These are phyloP conservation scores for Heliconius sara DNA, from an alignment of 2,888 invertebrate genomes.

Conservation along the genomic window DNA sequence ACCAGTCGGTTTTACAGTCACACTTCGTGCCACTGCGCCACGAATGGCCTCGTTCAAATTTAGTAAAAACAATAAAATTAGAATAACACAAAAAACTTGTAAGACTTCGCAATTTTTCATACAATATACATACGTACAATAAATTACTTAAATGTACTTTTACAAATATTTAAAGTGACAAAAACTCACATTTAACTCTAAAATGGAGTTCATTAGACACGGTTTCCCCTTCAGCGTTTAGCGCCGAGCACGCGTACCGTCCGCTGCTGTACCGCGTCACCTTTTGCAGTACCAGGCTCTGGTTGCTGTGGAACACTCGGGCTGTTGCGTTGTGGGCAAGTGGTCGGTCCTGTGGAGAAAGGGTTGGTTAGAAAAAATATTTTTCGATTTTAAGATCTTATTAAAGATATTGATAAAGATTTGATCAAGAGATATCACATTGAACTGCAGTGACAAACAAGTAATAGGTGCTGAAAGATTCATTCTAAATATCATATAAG, in stretches of 20 bases:
- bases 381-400: neutral
- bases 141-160: neutral
- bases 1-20: too few species aligned
- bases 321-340: constrained; percentile 94
- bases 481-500: too few species aligned
- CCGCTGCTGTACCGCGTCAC: constrained; percentile 94
- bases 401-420: too few species aligned
- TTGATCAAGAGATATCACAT: too few species aligned
- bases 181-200: constrained; percentile 93
- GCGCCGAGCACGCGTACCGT: constrained; percentile 93
- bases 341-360: constrained; percentile 86
- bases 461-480: too few species aligned
- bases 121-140: too few species aligned
- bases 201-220: constrained; percentile 93
- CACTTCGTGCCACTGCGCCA: too few species aligned
- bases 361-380: neutral
- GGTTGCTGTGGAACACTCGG: constrained; percentile 94
- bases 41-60: too few species aligned
- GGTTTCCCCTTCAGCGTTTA: constrained; percentile 94
- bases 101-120: too few species aligned
- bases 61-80: too few species aligned
- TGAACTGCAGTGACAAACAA: too few species aligned
- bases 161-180: neutral
- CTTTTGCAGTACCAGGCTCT: constrained; percentile 95
- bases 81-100: too few species aligned